Evolutionary conservation across 2,888 invertebrate genomes (phyloP), one percentile per base, ranked within the genome.

Genomic region (Eudasyphora cyanicolor): DNA sequence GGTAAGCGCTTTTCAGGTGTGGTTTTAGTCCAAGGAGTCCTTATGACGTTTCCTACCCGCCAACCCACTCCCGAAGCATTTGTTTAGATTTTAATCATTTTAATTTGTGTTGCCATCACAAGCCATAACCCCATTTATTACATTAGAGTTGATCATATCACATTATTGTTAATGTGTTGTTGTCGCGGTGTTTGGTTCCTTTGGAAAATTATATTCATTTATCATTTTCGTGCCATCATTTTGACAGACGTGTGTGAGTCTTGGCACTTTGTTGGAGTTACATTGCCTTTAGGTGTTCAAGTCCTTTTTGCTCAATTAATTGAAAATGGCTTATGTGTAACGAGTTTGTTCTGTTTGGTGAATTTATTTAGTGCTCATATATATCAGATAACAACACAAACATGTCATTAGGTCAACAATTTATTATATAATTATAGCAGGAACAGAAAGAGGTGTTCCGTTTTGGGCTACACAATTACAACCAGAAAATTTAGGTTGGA

Each of bases 151-250:
- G 54, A 54, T 71, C 32, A 51, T 35, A 21, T 35, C 71, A 42
- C 21, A 3, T 12, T 29, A n/a, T n/a, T 29, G 14, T 29, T 67
- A 42, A 67, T 21, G 10, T 19, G 27, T 32, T 14, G 32, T 45
- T 14, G 6, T 14, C 4, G 21, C 42, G 12, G 32, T 51, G 3
- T 51, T 29, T 21, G 17, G 45, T 32, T 32, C 51, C n/a, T n/a
- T n/a, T n/a, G n/a, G n/a, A n/a, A 71, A 51, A 71, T 71, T 71
- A 51, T 3, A 42, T 54, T 51, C 51, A 71, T 71, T 71, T 71
- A 71, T 71, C 71, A 71, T 51, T 71, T 54, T 71, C 70, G 19
- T 79, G 21, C 38, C 42, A 67, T 42, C 67, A 24, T 14, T 42
- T 42, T 67, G 67, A 24, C 67, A 67, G 67, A 42, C 10, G 12